A percentile compares a stretch with the other conserved stretches of the same genome.
Evolutionary conservation across 2,888 invertebrate species (phyloP).

Genomic region (Chrysomela aeneicollis): DNA sequence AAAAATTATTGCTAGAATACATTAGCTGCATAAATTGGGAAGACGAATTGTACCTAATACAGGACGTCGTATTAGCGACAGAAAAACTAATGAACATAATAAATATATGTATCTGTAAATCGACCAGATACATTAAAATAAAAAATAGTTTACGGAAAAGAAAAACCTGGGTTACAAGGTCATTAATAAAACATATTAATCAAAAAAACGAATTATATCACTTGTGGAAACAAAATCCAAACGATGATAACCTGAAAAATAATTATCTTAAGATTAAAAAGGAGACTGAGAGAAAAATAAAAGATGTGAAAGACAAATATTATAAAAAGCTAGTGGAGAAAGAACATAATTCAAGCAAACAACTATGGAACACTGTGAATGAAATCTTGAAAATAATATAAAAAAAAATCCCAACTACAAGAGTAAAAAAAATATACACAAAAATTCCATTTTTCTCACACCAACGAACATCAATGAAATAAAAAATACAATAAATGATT

Average conservation of each 20-base stretch:
- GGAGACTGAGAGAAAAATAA: not conserved
- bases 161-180: slow-evolving; percentile 1
- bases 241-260: not conserved
- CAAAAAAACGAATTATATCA: not conserved
- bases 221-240: slow-evolving; percentile 1
- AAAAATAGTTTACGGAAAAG: not conserved
- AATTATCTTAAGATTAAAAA: not conserved
- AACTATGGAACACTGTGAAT: slow-evolving; percentile 5
- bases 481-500: not conserved
- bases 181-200: not conserved
- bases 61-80: not conserved
- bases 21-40: slow-evolving; percentile 1
- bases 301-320: not conserved
- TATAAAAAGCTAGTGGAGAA: not conserved
- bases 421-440: not conserved
- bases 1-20: not conserved
- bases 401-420: not conserved
- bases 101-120: not conserved
- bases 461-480: slow-evolving; percentile 1
- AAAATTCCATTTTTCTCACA: not conserved
- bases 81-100: slow-evolving; percentile 3
- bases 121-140: slow-evolving; percentile 4
- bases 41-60: not conserved
- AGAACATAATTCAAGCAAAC: not conserved
- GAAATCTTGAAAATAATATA: not conserved